Conservation (phyloP, 2,113 vertebrate species). For the Alethe castanea region DNA sequence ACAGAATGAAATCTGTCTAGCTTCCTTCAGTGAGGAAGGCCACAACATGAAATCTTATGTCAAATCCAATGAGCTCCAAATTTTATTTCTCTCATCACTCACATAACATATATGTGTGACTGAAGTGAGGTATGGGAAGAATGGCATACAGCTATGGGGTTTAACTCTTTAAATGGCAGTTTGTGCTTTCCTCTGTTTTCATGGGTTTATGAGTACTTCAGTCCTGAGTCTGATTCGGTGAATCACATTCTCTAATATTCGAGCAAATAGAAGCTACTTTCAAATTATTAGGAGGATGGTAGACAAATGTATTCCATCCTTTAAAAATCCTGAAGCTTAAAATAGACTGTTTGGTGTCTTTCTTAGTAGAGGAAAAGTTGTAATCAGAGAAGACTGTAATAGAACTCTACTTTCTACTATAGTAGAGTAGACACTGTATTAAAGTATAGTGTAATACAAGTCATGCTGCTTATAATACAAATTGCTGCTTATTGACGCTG, state of each 20-base stretch:
- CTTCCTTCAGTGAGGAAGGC: conserved; percentile 13
- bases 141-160: background rate
- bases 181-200: background rate
- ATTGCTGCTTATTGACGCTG: background rate
- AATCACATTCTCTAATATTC: background rate
- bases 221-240: background rate
- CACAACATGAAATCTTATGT: background rate
- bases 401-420: background rate
- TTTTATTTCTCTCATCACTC: background rate
- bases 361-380: background rate
- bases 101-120: background rate
- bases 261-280: background rate
- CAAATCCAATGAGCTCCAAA: background rate
- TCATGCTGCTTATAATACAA: background rate
- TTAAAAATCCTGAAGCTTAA: background rate
- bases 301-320: background rate
- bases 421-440: background rate
- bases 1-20: background rate
- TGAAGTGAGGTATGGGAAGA: conserved; percentile 13
- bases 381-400: background rate
- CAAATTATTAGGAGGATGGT: background rate
- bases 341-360: background rate
- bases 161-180: background rate
- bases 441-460: background rate
- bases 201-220: background rate